These are phyloP conservation scores for Panagrolaimus sp. DNA, from an alignment of 1,140 invertebrate genomes.

Conservation along the genomic window DNA sequence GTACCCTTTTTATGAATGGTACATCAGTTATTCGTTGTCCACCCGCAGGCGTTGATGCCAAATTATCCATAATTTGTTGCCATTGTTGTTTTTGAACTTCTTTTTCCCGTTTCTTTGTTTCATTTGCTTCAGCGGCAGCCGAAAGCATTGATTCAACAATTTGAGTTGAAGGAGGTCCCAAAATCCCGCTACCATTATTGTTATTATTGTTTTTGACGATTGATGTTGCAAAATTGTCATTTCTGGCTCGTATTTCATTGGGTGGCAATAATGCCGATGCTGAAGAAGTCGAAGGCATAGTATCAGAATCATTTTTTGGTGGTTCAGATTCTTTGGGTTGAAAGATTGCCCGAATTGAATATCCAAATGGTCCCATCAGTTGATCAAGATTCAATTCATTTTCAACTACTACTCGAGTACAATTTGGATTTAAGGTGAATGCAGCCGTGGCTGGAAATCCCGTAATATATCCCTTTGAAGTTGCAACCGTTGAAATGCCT, in stretches of 20 bases:
- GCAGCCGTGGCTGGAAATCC: background rate
- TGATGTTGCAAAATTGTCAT: no score
- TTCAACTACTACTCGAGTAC: background rate
- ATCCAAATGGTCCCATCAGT: constrained; percentile 46
- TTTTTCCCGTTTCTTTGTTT: constrained; percentile 15
- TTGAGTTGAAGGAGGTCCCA: constrained; percentile 1
- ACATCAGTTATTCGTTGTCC: constrained; percentile 26
- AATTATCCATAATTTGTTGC: background rate
- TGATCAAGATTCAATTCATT: constrained; percentile 20
- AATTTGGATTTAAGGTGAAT: background rate
- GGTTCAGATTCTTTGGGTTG: constrained; percentile 24
- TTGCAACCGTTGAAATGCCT: constrained; percentile 18
- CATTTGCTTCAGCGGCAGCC: background rate
- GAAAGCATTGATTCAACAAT: constrained; percentile 2
- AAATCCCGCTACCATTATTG: background rate
- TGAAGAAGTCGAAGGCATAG: constrained; percentile 1
- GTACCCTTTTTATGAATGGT: constrained; percentile 21
- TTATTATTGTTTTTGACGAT: no score
- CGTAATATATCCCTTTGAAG: background rate
- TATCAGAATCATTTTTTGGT: no score
- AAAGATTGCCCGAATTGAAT: constrained; percentile 41
- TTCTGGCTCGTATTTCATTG: no score
- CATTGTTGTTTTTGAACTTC: constrained; percentile 17
- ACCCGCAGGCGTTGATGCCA: constrained; percentile 12
- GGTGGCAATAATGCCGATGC: constrained; percentile 5